These are phyloP conservation scores for Chondrilla cf. caribensis DNA, from an alignment of 37 sponge, comb jelly and placozoan species.

Conservation along the genomic window DNA sequence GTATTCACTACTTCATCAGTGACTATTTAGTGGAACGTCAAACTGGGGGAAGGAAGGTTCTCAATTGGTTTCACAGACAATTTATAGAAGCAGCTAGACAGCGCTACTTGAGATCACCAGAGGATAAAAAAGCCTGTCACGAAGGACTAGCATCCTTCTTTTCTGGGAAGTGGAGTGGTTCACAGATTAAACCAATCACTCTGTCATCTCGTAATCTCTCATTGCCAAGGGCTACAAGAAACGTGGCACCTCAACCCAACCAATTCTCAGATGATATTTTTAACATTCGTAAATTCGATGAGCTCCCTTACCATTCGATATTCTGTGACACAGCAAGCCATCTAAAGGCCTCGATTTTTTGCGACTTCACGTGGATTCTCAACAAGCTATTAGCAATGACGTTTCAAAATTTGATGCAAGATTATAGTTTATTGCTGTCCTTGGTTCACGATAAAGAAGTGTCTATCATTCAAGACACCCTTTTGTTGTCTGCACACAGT, in stretches of 20 bases:
- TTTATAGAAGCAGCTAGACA: slow-evolving; percentile 51
- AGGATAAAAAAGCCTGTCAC: background rate
- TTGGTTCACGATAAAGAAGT: slow-evolving; percentile 11
- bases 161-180: slow-evolving; percentile 40
- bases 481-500: slow-evolving; percentile 35
- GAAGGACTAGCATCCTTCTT: slow-evolving; percentile 34
- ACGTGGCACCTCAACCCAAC: slow-evolving; percentile 53
- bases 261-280: slow-evolving; percentile 24
- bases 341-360: slow-evolving; percentile 24
- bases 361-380: slow-evolving; percentile 51
- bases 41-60: slow-evolving; percentile 38
- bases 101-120: slow-evolving; percentile 25
- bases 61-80: slow-evolving; percentile 71
- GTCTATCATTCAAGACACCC: slow-evolving; percentile 27
- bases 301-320: slow-evolving; percentile 46
- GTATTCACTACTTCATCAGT: slow-evolving; percentile 33
- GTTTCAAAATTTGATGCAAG: slow-evolving; percentile 26
- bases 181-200: background rate
- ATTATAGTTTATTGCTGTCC: slow-evolving; percentile 12
- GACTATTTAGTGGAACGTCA: slow-evolving; percentile 51
- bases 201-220: slow-evolving; percentile 18
- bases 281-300: slow-evolving; percentile 57
- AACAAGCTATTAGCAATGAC: slow-evolving; percentile 34
- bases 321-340: slow-evolving; percentile 13
- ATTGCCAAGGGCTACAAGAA: slow-evolving; percentile 14